Evolutionary conservation across 2,113 vertebrate species (phyloP).

Genomic region (Catharus bicknelli): DNA sequence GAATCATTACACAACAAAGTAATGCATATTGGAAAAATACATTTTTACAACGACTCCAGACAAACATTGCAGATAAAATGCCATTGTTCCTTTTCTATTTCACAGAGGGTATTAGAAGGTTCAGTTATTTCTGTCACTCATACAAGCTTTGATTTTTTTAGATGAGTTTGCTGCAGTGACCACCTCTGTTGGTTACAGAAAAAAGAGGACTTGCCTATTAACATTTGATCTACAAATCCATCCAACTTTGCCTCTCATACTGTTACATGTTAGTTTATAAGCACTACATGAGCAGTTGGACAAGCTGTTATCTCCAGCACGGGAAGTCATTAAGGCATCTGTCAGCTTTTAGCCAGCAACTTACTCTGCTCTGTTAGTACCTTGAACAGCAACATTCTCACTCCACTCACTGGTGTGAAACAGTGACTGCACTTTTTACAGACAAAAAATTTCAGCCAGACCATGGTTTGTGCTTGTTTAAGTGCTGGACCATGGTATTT

Average conservation of each 20-base stretch:
- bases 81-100: constrained; percentile 48
- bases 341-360: constrained; percentile 27
- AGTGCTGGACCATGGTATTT: neutral
- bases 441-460: neutral
- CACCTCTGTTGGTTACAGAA: neutral
- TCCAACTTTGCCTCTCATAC: neutral
- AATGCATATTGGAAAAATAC: constrained; percentile 75
- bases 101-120: constrained; percentile 20
- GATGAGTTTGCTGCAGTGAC: neutral
- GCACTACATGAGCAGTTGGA: neutral
- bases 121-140: neutral
- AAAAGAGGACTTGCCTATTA: neutral
- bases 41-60: constrained; percentile 70
- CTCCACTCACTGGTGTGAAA: neutral
- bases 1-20: constrained; percentile 72
- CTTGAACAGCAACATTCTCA: neutral
- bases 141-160: constrained; percentile 14
- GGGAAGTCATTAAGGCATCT: constrained; percentile 67
- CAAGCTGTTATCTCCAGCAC: neutral
- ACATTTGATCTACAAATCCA: neutral
- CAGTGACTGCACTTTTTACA: neutral
- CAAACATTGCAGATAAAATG: constrained; percentile 58
- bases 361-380: neutral
- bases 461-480: neutral
- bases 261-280: neutral